phyloP scores from a whole-genome alignment of 2,888 invertebrate genomes.

The Flexamia atlantica region DNA sequence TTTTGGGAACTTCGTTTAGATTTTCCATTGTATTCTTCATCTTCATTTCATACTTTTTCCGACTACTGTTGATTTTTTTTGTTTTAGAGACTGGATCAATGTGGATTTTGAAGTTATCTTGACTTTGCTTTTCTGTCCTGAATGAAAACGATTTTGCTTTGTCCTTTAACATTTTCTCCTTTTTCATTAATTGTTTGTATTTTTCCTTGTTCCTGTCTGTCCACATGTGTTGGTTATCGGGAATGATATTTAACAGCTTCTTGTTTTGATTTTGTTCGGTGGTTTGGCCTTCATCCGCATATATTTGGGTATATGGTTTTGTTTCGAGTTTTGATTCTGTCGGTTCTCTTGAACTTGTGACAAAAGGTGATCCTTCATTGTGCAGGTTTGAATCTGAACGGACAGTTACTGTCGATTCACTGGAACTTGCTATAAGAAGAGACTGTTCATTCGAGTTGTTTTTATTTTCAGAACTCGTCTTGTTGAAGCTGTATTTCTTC shows the following conservation, averaged over 20 bases:
- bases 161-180: neutral
- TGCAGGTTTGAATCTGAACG: neutral
- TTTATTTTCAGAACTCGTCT: neutral
- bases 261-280: neutral
- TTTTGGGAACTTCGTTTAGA: slow-evolving; percentile 26
- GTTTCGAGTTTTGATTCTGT: neutral
- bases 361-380: too few species aligned
- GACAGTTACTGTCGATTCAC: neutral
- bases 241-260: neutral
- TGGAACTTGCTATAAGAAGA: neutral
- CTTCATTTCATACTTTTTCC: slow-evolving; percentile 25
- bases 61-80: neutral
- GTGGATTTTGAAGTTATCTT: slow-evolving; percentile 6
- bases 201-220: slow-evolving; percentile 26
- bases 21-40: slow-evolving; percentile 42
- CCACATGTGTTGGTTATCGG: slow-evolving; percentile 37
- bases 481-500: neutral
- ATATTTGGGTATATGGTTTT: neutral
- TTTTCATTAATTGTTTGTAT: slow-evolving; percentile 8
- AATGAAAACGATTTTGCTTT: neutral
- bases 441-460: neutral
- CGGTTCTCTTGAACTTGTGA: neutral
- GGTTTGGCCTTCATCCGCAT: neutral
- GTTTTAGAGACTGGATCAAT: slow-evolving; percentile 15
- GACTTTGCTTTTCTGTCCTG: neutral